Conservation (phyloP, 2,888 invertebrate genomes). For the Spodoptera picta region DNA sequence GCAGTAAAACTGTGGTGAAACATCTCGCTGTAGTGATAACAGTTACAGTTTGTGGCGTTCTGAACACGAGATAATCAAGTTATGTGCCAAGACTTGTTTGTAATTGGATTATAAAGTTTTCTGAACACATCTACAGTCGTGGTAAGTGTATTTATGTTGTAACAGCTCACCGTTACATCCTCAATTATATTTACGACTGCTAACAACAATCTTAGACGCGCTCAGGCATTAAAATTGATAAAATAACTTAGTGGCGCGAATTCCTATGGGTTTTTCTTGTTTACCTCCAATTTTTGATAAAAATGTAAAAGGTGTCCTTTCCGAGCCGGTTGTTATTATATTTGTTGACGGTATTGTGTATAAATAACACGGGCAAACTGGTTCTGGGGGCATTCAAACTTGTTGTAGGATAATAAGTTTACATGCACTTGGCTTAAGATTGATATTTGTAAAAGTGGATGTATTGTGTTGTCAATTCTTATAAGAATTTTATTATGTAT, state of each 20-base stretch:
- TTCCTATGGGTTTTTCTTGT: constrained; percentile 11
- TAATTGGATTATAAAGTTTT: constrained; percentile 59
- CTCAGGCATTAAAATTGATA: constrained; percentile 10
- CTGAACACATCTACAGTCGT: constrained; percentile 28
- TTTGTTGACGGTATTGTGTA: constrained; percentile 19
- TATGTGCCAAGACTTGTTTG: constrained; percentile 40
- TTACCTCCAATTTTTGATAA: constrained; percentile 40
- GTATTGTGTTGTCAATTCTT: too few relatives aligned
- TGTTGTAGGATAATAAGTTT: background rate
- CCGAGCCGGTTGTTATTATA: constrained; percentile 37
- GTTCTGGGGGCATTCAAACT: constrained; percentile 15
- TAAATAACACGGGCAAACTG: constrained; percentile 38
- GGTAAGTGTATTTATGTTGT: constrained; percentile 56
- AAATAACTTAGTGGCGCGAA: constrained; percentile 12
- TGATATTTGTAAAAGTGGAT: constrained; percentile 34
- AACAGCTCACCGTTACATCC: constrained; percentile 43
- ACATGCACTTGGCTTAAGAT: constrained; percentile 1
- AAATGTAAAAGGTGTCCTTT: constrained; percentile 6
- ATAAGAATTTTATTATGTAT: too few relatives aligned
- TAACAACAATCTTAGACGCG: constrained; percentile 3
- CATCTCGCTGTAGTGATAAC: constrained; percentile 25
- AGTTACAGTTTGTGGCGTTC: constrained; percentile 33
- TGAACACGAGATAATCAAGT: constrained; percentile 26
- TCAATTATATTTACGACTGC: constrained; percentile 36
- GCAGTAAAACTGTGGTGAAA: constrained; percentile 40